Evolutionary conservation across 2,797 vertebrate species (phyloP).

Genomic region (Xerus rutilus): DNA sequence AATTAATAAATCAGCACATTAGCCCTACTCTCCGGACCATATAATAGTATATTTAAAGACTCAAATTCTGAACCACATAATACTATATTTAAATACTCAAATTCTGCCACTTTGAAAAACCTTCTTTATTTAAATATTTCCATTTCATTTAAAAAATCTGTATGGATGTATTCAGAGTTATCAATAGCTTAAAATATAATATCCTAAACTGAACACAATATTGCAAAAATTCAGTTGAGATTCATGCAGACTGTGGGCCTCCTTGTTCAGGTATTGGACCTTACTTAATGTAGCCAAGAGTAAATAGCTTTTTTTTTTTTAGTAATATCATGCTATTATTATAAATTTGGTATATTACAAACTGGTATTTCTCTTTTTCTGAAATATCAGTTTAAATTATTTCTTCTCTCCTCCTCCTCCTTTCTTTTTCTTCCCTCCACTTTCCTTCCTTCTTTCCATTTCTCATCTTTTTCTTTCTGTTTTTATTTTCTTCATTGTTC

Average conservation of each 20-base stretch:
- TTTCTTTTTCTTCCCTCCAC: too few species aligned
- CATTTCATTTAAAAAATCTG: background rate
- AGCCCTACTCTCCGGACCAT: background rate
- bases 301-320: background rate
- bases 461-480: background rate
- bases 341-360: background rate
- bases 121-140: background rate
- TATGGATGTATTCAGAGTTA: background rate
- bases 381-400: background rate
- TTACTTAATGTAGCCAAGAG: background rate
- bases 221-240: background rate
- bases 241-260: background rate
- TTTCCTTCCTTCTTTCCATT: background rate
- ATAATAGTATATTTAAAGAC: background rate
- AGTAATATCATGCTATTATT: background rate
- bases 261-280: background rate
- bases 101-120: background rate
- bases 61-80: background rate
- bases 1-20: background rate
- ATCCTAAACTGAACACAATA: background rate
- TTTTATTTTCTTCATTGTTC: background rate
- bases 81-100: background rate
- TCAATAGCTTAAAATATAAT: background rate
- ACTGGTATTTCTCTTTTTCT: background rate
- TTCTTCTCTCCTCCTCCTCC: background rate